Percentiles rank a stretch among this genome's conserved stretches.
phyloP scores from a whole-genome alignment of 2,113 vertebrate species.

The Ageneiosus marmoratus region DNA sequence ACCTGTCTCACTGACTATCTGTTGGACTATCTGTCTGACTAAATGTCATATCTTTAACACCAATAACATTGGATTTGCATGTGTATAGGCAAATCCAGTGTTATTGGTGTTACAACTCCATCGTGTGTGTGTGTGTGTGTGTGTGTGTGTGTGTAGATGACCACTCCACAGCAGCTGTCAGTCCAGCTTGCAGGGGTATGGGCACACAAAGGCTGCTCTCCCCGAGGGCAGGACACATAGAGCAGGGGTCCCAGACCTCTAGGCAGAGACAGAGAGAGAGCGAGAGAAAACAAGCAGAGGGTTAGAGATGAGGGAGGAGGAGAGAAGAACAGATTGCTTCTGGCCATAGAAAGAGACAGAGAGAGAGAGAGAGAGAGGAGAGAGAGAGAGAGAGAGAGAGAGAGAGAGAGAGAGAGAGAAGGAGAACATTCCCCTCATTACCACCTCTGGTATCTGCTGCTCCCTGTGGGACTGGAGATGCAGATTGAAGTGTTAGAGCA shows the following conservation, averaged over 20 bases:
- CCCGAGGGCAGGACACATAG: slow-evolving; percentile 71
- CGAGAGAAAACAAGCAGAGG: slow-evolving; percentile 55
- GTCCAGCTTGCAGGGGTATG: slow-evolving; percentile 75
- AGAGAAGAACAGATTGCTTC: slow-evolving; percentile 37
- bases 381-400: slow-evolving; percentile 9
- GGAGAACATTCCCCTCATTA: slow-evolving; percentile 13
- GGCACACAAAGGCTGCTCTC: slow-evolving; percentile 69
- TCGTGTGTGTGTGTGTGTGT: slow-evolving; percentile 52
- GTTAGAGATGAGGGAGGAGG: slow-evolving; percentile 45
- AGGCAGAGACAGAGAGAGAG: slow-evolving; percentile 58
- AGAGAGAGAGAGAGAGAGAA: neutral
- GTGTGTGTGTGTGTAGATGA: slow-evolving; percentile 37
- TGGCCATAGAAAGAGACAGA: neutral
- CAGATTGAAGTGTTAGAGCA: slow-evolving; percentile 62
- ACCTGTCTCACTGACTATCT: no score
- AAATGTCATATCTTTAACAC: no score
- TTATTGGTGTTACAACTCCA: no score
- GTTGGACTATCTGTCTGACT: no score
- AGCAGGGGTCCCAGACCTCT: slow-evolving; percentile 65
- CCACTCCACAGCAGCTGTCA: slow-evolving; percentile 72
- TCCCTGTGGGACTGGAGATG: slow-evolving; percentile 67
- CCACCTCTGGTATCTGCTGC: slow-evolving; percentile 56
- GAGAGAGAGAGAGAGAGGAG: slow-evolving; percentile 6
- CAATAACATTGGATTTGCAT: no score
- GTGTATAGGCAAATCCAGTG: no score